phyloP scores from a whole-genome alignment of 2,113 vertebrate genomes.

The Lagopus muta region DNA sequence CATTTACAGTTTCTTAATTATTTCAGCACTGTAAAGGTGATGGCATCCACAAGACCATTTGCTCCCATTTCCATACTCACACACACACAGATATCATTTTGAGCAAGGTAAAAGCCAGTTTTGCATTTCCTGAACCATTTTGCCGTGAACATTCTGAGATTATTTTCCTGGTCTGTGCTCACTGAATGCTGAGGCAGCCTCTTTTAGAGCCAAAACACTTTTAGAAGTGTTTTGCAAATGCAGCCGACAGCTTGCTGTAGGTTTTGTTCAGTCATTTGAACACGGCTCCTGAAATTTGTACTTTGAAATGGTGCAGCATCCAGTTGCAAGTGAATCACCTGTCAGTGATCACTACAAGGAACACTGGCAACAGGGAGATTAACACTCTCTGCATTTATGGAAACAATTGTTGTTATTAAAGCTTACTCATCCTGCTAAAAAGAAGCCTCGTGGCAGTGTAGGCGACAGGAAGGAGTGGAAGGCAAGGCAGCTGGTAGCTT shows the following conservation, averaged over 20 bases:
- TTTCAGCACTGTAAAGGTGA: background rate
- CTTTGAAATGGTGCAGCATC: background rate
- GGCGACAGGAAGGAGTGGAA: constrained; percentile 10
- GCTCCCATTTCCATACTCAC: background rate
- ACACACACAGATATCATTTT: background rate
- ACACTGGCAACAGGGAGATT: background rate
- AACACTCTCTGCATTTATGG: background rate
- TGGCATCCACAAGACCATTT: background rate
- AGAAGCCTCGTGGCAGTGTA: background rate
- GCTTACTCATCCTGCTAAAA: background rate
- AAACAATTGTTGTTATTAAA: background rate
- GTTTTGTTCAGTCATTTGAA: background rate
- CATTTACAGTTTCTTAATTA: background rate
- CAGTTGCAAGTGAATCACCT: background rate
- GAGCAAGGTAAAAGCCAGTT: background rate
- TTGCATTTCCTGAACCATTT: background rate
- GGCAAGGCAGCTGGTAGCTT: background rate
- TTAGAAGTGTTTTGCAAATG: background rate
- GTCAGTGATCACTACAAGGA: background rate
- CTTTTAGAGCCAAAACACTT: background rate
- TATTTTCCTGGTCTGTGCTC: background rate
- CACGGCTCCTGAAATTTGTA: background rate
- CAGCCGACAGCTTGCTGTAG: background rate
- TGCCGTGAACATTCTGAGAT: background rate
- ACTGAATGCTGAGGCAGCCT: background rate